A percentile compares a stretch with the other conserved stretches of the same genome.
Conservation (phyloP, 2,113 vertebrate genomes). For the Butorides virescens region DNA sequence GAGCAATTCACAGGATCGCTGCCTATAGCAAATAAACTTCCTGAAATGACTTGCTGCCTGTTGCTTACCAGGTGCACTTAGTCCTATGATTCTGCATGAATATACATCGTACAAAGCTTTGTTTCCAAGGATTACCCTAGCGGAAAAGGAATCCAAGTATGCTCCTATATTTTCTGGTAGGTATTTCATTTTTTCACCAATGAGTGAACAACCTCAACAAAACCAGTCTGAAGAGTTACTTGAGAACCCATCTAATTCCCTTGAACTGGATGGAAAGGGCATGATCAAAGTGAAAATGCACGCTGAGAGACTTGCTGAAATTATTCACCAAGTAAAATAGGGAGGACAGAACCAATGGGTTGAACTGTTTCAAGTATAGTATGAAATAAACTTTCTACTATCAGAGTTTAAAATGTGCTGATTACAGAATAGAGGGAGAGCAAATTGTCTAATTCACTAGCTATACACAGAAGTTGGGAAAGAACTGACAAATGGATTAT, state of each 20-base stretch:
- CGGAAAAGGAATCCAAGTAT: background rate
- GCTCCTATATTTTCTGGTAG: background rate
- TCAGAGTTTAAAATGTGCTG: background rate
- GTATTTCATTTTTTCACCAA: background rate
- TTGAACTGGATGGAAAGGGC: slow-evolving; percentile 3
- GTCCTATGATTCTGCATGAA: background rate
- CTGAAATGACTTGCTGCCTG: background rate
- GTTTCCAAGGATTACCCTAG: background rate
- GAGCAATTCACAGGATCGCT: background rate
- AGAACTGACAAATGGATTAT: background rate
- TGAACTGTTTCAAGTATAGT: background rate
- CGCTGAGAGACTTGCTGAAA: background rate
- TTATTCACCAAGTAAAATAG: background rate
- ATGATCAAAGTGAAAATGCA: slow-evolving; percentile 16
- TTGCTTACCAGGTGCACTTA: background rate
- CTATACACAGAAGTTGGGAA: background rate
- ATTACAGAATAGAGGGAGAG: background rate
- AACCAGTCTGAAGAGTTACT: background rate
- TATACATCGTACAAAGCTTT: background rate
- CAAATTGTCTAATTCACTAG: background rate
- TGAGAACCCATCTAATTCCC: background rate
- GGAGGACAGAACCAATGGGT: background rate
- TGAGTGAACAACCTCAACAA: background rate
- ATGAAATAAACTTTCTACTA: background rate
- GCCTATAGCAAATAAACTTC: background rate